These are phyloP conservation scores for Lycaena phlaeas DNA, from an alignment of 2,888 invertebrate genomes.

Conservation along the genomic window DNA sequence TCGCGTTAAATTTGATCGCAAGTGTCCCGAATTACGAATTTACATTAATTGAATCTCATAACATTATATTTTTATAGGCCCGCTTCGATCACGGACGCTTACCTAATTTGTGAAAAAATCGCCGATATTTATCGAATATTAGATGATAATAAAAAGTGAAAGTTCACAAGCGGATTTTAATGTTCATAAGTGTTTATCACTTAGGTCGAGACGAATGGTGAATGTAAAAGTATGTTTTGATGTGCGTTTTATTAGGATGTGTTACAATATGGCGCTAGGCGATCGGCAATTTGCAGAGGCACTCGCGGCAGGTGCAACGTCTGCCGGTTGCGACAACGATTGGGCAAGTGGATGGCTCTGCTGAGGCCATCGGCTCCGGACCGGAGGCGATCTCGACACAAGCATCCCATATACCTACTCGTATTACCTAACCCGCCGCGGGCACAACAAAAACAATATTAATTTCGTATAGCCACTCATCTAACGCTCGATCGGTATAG, in stretches of 20 bases:
- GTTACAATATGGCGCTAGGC: conserved; percentile 38
- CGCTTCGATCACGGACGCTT: conserved; percentile 35
- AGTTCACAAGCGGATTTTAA: conserved; percentile 24
- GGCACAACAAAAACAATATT: conserved; percentile 56
- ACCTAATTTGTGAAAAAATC: conserved; percentile 22
- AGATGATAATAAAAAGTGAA: conserved; percentile 31
- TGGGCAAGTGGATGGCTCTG: conserved; percentile 54
- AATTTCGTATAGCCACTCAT: conserved; percentile 36
- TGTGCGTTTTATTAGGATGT: conserved; percentile 21
- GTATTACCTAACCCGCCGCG: conserved; percentile 48
- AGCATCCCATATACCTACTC: conserved; percentile 46
- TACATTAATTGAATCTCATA: neutral
- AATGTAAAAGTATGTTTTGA: conserved; percentile 20
- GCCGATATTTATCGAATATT: conserved; percentile 22
- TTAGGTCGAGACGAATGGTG: conserved; percentile 19
- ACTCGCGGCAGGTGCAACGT: conserved; percentile 59
- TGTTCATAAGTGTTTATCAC: conserved; percentile 22
- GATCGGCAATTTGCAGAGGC: conserved; percentile 48
- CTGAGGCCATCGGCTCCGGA: conserved; percentile 54
- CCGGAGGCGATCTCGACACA: conserved; percentile 46
- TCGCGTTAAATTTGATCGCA: neutral
- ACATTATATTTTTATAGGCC: conserved; percentile 30
- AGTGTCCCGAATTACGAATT: neutral
- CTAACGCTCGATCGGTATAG: conserved; percentile 28
- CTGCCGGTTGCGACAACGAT: conserved; percentile 64